Evolutionary conservation across 2,113 vertebrate genomes (phyloP), one percentile per base, ranked within the genome.

Genomic region (Acrocephalus arundinaceus): DNA sequence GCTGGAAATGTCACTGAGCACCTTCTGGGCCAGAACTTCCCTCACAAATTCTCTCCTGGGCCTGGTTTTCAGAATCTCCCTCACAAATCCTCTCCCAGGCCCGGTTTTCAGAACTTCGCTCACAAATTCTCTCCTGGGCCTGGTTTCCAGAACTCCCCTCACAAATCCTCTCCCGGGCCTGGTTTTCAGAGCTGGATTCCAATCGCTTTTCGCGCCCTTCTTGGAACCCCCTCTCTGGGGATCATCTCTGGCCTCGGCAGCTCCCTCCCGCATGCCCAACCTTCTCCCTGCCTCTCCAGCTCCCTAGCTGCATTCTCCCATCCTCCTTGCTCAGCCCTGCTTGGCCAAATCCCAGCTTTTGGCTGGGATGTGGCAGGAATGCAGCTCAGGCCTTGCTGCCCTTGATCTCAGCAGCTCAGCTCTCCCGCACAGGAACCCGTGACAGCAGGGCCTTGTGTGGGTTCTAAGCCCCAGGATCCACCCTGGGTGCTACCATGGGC

Each of bases 221-320:
- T 33, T 19, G 43, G 31, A 48, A 35, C 7, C 6, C 3, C 3
- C n/a, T 52, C 14, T 8, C 27, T 37, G 6, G 17, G 76, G 37
- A 21, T 46, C 52, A 15, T 28, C 31, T 27, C 63, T 41, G 75
- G 6, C 25, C 16, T n/a, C 58, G 43, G 15, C 46, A 43, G 33
- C 57, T 88, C 48, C 51, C 35, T 72, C 35, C 30, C 0, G 0
- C 51, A 23, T 1, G 4, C 37, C 35, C 30, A 49, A 17, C 33
- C 48, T 76, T 43, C 46, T 70, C 48, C 39, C 49, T 81, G 41
- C 16, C 65, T 58, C 52, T 35, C 3, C 39, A 58, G 25, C 30
- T 63, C 37, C 70, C 55, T 39, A 59, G 27, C 35, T 78, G 20
- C 18, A 0, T 10, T 55, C 37, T 77, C 46, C 65, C 76, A 18